Conservation (phyloP, 2,888 invertebrate species). For the Drosophila limbata region DNA sequence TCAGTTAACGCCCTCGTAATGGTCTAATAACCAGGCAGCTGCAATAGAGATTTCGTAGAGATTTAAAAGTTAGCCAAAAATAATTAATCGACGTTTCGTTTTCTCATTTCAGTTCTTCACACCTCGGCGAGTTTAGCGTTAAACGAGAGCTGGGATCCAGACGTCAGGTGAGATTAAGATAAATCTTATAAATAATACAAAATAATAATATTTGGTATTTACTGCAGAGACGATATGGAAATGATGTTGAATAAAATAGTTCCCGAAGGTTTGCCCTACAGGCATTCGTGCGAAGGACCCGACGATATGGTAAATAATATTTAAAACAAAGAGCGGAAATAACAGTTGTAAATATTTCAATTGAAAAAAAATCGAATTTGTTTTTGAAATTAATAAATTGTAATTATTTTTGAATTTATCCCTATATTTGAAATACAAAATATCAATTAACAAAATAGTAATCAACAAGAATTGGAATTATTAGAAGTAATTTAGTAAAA, state of each 20-base stretch:
- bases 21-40: conserved; percentile 50
- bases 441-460: neutral
- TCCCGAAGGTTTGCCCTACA: conserved; percentile 97
- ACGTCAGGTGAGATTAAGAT: conserved; percentile 88
- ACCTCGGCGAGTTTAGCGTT: conserved; percentile 98
- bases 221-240: conserved; percentile 96
- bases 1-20: conserved; percentile 28
- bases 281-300: conserved; percentile 98
- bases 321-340: neutral
- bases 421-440: neutral
- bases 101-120: conserved; percentile 92
- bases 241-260: conserved; percentile 99
- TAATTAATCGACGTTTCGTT: conserved; percentile 59
- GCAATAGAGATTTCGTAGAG: conserved; percentile 7
- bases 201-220: neutral
- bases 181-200: neutral
- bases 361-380: neutral
- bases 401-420: too few species aligned
- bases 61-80: conserved; percentile 25
- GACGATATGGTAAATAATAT: conserved; percentile 95
- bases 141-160: conserved; percentile 99
- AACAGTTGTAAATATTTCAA: neutral
- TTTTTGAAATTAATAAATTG: neutral
- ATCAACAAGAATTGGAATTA: too few species aligned
- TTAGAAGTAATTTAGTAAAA: too few species aligned